Base-by-base conservation (phyloP, 2,797 vertebrate species). In the Hylomyscus alleni region DNA sequence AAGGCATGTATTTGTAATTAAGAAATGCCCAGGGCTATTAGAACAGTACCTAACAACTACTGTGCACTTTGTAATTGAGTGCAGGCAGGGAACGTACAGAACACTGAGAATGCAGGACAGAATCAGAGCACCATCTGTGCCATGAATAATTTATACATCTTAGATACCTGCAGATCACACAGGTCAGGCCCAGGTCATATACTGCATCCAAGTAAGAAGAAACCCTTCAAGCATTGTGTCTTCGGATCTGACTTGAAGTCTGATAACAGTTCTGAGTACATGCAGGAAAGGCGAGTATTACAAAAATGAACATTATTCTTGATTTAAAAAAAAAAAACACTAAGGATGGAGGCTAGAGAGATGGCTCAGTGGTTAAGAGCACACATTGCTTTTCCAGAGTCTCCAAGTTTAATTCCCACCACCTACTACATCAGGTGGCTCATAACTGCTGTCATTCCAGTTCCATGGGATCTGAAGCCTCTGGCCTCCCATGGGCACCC, bases 141-240 rank as follows among this genome's bases (percentile, higher is more conserved):
- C 19, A 84, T 89, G 95, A 96, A 96, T 96, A 97, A 97, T 97
- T 95, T 80, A 97, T 37, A 62, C 6, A 37, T 92, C 94, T 95
- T 87, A 97, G 86, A 92, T 93, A 96, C 75, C 72, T 92, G n/a
- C 73, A 78, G 96, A 93, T 95, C 92, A 93, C 69, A 69, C 50
- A 17, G 78, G n/a, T 94, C 85, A 95, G 82, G 22, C 88, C 87
- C 77, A 95, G 96, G 90, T 90, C 84, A 77, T 54, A 91, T 40
- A 78, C 29, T 76, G 93, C 95, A 90, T 86, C 75, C 94, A 81
- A 87, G 90, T 20, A 69, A 93, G 77, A 90, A 91, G 88, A 88
- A 60, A 92, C 88, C 52, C 37, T 93, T 80, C 44, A 92, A 89
- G 85, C 44, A 67, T 44, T 94, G 52, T 91, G 95, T 77, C 90